These are phyloP conservation scores for Mionectes macconnelli DNA, from an alignment of 2,113 vertebrate species.

Conservation along the genomic window DNA sequence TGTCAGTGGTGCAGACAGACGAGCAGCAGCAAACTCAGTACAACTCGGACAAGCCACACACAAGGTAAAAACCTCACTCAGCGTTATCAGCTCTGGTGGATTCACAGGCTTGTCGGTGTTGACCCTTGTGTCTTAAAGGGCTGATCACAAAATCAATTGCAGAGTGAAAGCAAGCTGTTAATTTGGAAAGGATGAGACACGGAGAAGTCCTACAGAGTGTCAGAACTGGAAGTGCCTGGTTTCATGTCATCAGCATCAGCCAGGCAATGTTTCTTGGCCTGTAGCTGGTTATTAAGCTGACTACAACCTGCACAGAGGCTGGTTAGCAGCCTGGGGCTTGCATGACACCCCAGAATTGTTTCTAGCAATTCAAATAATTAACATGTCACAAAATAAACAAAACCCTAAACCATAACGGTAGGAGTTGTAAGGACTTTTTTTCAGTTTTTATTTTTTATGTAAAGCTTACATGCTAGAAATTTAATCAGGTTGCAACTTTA, in stretches of 20 bases:
- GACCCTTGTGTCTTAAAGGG: neutral
- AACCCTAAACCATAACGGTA: neutral
- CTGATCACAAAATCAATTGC: neutral
- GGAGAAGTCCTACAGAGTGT: neutral
- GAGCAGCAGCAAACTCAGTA: neutral
- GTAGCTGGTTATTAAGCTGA: neutral
- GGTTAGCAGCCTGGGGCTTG: neutral
- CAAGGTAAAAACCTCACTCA: neutral
- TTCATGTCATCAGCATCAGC: neutral
- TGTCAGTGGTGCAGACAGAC: neutral
- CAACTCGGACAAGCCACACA: neutral
- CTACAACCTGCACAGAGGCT: rapidly evolving
- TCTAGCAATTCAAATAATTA: neutral
- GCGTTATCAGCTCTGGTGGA: neutral
- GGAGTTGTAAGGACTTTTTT: neutral
- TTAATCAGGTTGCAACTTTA: neutral
- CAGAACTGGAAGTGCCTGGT: neutral
- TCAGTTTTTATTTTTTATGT: neutral
- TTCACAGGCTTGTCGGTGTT: neutral
- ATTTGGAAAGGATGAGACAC: neutral
- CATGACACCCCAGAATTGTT: neutral
- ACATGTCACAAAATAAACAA: neutral
- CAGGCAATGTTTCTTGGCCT: neutral
- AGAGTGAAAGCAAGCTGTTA: neutral
- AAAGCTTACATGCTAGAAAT: neutral